Percentiles rank a stretch among this genome's conserved stretches.
Conservation (phyloP, 92 coral and sea anemone species). For the Actinernus sp. region DNA sequence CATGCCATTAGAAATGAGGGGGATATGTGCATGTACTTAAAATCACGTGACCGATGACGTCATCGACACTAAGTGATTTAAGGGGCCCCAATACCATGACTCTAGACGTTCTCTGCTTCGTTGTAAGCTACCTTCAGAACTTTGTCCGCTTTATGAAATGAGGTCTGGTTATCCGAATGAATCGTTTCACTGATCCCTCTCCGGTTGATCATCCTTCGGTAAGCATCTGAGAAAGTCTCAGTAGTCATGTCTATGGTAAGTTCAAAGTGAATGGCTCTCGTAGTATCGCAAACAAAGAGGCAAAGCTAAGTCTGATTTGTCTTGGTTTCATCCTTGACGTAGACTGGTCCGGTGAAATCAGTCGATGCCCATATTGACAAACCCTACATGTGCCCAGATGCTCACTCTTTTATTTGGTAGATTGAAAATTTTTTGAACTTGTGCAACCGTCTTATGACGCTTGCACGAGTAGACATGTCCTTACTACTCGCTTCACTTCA, state of each 20-base stretch:
- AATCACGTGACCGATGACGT: no score
- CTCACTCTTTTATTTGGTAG: conserved; percentile 22
- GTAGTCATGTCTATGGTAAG: not conserved
- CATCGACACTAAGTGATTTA: no score
- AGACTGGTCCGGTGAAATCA: conserved; percentile 21
- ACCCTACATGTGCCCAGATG: conserved; percentile 4
- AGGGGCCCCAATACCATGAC: no score
- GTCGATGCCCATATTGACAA: conserved; percentile 11
- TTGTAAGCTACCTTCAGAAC: no score
- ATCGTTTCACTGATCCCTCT: no score
- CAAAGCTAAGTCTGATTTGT: conserved; percentile 11
- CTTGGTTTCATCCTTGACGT: conserved; percentile 10
- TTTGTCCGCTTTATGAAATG: conserved; percentile 14
- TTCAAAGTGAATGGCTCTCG: not conserved
- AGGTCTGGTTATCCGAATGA: no score
- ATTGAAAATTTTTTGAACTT: conserved; percentile 9
- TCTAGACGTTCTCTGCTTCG: no score
- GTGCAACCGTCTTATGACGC: not conserved
- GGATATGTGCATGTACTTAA: no score
- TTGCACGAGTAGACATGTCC: not conserved
- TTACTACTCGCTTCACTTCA: not conserved
- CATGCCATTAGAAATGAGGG: no score
- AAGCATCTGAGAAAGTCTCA: conserved; percentile 15
- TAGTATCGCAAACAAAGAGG: conserved; percentile 6
- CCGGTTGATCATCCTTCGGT: no score